A percentile compares a stretch with the other conserved stretches of the same genome.
Conservation (phyloP, 1,140 invertebrate species). For the Sarcophaga bullata region DNA sequence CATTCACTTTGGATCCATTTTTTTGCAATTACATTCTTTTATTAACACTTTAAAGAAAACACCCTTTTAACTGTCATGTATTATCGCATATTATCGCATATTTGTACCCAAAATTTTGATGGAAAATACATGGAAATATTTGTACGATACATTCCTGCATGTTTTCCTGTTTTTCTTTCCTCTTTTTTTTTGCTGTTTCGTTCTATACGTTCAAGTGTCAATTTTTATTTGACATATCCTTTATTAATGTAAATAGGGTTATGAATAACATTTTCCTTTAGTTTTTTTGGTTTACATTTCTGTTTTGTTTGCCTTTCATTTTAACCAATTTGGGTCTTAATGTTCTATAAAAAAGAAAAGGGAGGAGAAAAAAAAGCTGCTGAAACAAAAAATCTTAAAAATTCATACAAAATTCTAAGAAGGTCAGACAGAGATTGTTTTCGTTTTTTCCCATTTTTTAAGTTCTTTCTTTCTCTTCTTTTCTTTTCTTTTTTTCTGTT, state of each 20-base stretch:
- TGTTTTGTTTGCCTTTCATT: background rate
- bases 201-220: constrained; percentile 30
- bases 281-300: background rate
- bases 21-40: no score
- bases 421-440: background rate
- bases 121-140: no score
- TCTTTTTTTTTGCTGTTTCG: no score
- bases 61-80: no score
- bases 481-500: no score
- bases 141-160: no score
- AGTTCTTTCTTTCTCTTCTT: background rate
- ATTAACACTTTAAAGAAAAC: no score
- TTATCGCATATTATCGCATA: no score
- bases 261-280: constrained; percentile 37
- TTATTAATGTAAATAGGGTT: constrained; percentile 26
- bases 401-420: constrained; percentile 31
- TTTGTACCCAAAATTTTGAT: no score
- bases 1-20: no score
- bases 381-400: background rate
- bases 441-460: background rate
- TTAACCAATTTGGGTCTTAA: background rate
- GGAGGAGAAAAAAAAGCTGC: background rate
- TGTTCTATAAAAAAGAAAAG: background rate
- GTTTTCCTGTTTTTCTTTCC: no score
- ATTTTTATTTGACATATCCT: constrained; percentile 38